Conservation (phyloP, 2,113 vertebrate species). For the Oophaga pumilio region DNA sequence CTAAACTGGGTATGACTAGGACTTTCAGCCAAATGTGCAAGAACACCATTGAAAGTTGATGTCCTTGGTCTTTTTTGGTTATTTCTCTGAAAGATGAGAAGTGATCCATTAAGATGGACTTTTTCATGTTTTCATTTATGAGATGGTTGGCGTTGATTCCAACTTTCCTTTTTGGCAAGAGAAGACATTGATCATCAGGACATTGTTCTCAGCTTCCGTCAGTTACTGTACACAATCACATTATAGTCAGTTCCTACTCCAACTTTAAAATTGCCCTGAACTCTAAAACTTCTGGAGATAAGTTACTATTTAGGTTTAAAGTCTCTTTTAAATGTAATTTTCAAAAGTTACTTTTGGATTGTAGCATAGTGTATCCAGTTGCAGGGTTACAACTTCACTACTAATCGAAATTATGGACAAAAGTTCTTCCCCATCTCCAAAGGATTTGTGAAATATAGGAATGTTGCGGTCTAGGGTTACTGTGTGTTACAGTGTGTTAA, state of each 20-base stretch:
- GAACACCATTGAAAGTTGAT: background rate
- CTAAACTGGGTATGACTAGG: background rate
- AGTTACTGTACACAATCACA: background rate
- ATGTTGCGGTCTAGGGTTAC: background rate
- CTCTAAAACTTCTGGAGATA: background rate
- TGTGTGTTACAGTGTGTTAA: conserved; percentile 7
- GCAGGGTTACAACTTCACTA: background rate
- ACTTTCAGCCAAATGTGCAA: background rate
- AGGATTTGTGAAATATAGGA: background rate
- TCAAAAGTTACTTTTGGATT: background rate
- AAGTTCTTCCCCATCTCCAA: background rate
- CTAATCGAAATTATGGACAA: background rate
- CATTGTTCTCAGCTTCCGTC: background rate
- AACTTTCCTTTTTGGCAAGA: background rate
- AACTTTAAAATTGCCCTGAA: background rate
- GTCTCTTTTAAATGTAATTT: background rate
- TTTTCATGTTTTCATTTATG: too few species aligned
- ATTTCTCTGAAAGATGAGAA: background rate
- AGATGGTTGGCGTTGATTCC: too few species aligned
- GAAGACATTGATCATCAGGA: background rate
- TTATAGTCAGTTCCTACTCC: background rate
- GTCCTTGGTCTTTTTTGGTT: background rate
- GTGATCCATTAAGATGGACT: background rate
- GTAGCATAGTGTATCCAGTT: background rate
- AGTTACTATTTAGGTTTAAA: background rate